phyloP scores from a whole-genome alignment of 2,888 invertebrate species.

The Formica aserva region DNA sequence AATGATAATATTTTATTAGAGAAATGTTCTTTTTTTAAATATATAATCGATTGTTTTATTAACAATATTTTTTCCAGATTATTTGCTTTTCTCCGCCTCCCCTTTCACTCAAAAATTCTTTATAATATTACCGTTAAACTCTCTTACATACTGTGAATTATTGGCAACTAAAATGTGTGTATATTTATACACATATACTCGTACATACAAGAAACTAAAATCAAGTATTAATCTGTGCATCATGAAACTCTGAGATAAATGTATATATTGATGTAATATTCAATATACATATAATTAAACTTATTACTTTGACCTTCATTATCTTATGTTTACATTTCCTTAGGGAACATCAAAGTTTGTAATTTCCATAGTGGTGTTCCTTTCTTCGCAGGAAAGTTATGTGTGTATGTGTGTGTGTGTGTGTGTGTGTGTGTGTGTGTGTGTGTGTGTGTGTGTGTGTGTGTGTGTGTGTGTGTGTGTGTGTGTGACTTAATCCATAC shows the following conservation, averaged over 20 bases:
- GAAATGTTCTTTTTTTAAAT: neutral
- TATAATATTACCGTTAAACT: neutral
- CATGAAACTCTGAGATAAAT: neutral
- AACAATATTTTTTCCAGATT: neutral
- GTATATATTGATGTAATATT: neutral
- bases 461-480: too few relatives aligned
- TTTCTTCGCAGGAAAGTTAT: neutral
- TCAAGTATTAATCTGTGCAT: neutral
- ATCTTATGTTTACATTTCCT: slow-evolving; percentile 2
- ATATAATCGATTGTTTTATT: neutral
- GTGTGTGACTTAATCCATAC: neutral
- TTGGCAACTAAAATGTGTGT: neutral
- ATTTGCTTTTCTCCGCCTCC: neutral
- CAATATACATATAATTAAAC: slow-evolving; percentile 32
- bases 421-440: too few relatives aligned
- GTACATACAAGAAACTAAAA: neutral
- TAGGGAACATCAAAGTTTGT: neutral
- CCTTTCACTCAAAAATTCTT: neutral
- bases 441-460: too few relatives aligned
- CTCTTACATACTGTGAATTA: neutral
- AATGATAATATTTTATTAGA: neutral
- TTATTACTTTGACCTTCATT: slow-evolving; percentile 23
- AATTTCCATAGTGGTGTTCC: neutral
- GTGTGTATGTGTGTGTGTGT: too few relatives aligned
- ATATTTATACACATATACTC: neutral